Evolutionary conservation across 2,113 vertebrate species (phyloP).

Genomic region (Hyaena hyaena): DNA sequence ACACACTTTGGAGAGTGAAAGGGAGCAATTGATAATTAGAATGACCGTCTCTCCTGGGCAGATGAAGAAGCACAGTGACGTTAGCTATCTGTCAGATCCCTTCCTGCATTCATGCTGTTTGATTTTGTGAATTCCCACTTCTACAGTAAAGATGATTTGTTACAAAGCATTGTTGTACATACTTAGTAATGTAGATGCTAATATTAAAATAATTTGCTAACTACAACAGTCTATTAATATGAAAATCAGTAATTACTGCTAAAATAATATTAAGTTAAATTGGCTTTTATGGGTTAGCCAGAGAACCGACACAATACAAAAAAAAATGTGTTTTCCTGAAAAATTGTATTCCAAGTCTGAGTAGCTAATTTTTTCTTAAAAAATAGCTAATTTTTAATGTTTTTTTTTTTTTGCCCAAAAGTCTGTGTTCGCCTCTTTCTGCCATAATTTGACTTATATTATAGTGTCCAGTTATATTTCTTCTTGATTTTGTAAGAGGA

Average conservation of each 20-base stretch:
- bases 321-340: constrained; percentile 15
- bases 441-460: not conserved
- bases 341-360: not conserved
- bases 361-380: not conserved
- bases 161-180: not conserved
- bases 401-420: not conserved
- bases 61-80: not conserved
- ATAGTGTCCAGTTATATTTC: not conserved
- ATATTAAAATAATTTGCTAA: not conserved
- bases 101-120: not conserved
- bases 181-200: not conserved
- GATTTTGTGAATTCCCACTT: not conserved
- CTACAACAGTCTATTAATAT: not conserved
- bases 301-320: not conserved
- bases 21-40: not conserved
- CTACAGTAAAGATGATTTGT: not conserved
- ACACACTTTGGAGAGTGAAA: not conserved
- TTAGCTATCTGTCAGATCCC: not conserved
- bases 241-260: not conserved
- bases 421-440: not conserved
- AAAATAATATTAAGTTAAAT: constrained; percentile 7
- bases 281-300: constrained; percentile 10
- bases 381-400: not conserved
- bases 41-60: not conserved
- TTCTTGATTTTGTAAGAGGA: not conserved